A percentile compares a stretch with the other conserved stretches of the same genome.
phyloP scores from a whole-genome alignment of 2,797 vertebrate genomes.

The Syngnathus rostellatus region DNA sequence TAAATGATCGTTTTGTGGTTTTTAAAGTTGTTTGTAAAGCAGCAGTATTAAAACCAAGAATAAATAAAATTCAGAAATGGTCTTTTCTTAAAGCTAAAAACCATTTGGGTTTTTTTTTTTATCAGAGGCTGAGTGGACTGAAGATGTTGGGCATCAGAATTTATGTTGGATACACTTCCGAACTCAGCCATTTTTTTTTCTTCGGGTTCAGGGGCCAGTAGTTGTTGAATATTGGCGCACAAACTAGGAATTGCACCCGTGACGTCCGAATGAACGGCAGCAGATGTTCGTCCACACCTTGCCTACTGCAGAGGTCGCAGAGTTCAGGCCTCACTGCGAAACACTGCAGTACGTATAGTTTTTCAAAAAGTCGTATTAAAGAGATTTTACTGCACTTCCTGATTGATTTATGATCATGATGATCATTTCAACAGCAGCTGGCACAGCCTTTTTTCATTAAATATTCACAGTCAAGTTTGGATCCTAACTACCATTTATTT shows the following conservation, averaged over 20 bases:
- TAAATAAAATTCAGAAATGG: neutral
- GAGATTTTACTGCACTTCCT: slow-evolving; percentile 2
- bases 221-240: too few relatives aligned
- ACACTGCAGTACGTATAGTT: neutral
- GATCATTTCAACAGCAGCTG: neutral
- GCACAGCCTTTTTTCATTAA: neutral
- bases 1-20: slow-evolving; percentile 51
- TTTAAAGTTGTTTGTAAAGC: slow-evolving; percentile 13
- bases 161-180: too few relatives aligned
- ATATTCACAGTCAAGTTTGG: neutral
- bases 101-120: neutral
- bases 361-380: neutral
- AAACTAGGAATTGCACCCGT: too few relatives aligned
- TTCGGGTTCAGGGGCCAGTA: too few relatives aligned
- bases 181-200: too few relatives aligned
- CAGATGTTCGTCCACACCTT: neutral
- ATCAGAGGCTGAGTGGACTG: slow-evolving; percentile 19
- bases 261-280: neutral
- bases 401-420: neutral
- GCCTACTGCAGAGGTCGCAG: neutral
- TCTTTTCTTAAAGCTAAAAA: neutral
- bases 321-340: neutral
- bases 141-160: too few relatives aligned
- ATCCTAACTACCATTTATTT: neutral
- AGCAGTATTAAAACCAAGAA: neutral